Evolutionary conservation across 2,113 vertebrate species (phyloP).

Genomic region (Sorex araneus): DNA sequence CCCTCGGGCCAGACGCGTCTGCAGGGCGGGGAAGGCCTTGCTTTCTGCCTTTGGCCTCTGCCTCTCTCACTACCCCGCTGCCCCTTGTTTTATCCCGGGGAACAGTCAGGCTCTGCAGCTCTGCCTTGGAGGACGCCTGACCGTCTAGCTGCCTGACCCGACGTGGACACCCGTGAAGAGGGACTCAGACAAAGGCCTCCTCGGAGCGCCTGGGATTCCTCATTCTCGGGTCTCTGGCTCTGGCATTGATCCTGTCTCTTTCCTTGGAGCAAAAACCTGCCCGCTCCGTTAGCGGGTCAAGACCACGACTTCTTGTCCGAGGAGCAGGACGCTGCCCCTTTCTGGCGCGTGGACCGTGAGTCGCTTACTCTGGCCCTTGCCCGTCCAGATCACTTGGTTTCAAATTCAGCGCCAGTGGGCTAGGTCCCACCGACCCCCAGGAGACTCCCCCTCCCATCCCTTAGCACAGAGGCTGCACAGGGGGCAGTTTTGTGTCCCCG

Average conservation of each 20-base stretch:
- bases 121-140: conserved; percentile 52
- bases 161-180: not conserved
- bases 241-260: not conserved
- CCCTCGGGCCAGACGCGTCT: not conserved
- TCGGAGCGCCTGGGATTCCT: not conserved
- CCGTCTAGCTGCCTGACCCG: not conserved
- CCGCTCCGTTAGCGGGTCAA: conserved; percentile 48
- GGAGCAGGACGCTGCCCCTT: conserved; percentile 24
- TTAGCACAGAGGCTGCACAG: not conserved
- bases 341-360: not conserved
- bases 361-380: not conserved
- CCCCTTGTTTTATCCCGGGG: conserved; percentile 15
- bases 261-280: conserved; percentile 54
- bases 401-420: not conserved
- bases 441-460: not conserved
- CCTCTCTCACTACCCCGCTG: conserved; percentile 11
- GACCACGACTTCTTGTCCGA: not conserved
- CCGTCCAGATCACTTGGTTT: too few relatives aligned
- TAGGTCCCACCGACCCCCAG: not conserved
- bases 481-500: not conserved
- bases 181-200: not conserved
- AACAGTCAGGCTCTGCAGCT: conserved; percentile 54
- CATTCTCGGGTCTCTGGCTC: not conserved
- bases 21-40: not conserved
- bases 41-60: not conserved